These are phyloP conservation scores for Helicolenus hilgendorfi DNA, from an alignment of 2,797 vertebrate genomes.

Conservation along the genomic window DNA sequence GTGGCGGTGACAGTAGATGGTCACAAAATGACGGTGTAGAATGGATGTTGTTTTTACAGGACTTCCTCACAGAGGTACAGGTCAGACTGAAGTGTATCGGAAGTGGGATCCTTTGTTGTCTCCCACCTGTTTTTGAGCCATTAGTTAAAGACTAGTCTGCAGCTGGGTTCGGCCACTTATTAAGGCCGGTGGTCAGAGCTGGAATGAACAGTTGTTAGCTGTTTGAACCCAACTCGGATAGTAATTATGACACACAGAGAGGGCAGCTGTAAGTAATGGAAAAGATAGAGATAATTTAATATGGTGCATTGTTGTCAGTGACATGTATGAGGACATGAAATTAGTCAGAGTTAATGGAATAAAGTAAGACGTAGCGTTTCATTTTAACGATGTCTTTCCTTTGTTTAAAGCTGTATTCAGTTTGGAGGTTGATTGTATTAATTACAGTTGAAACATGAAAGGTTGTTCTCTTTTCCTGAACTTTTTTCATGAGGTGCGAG, in stretches of 20 bases:
- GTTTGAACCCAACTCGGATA: constrained; percentile 7
- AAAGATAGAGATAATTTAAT: not conserved
- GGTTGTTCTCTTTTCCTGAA: not conserved
- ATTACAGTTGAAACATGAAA: not conserved
- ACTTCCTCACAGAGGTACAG: not conserved
- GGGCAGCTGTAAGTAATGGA: not conserved
- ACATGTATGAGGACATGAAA: not conserved
- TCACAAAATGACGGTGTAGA: not conserved
- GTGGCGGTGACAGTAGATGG: not conserved
- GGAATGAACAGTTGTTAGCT: constrained; percentile 70
- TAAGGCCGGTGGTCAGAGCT: constrained; percentile 69
- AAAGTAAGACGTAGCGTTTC: not conserved
- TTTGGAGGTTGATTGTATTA: not conserved
- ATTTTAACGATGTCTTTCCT: not conserved
- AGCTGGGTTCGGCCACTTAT: constrained; percentile 76
- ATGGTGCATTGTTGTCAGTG: not conserved
- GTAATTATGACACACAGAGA: constrained; percentile 27
- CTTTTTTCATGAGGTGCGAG: not conserved
- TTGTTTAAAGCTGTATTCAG: not conserved
- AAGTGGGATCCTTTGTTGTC: constrained; percentile 85
- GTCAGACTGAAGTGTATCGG: constrained; percentile 23
- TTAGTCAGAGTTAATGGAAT: not conserved
- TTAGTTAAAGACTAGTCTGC: constrained; percentile 76
- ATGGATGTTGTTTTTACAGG: constrained; percentile 7
- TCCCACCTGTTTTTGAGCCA: constrained; percentile 84